Percentiles rank a stretch among this genome's conserved stretches.
These are phyloP conservation scores for Plutella xylostella DNA, from an alignment of 2,888 invertebrate species.

Conservation along the genomic window DNA sequence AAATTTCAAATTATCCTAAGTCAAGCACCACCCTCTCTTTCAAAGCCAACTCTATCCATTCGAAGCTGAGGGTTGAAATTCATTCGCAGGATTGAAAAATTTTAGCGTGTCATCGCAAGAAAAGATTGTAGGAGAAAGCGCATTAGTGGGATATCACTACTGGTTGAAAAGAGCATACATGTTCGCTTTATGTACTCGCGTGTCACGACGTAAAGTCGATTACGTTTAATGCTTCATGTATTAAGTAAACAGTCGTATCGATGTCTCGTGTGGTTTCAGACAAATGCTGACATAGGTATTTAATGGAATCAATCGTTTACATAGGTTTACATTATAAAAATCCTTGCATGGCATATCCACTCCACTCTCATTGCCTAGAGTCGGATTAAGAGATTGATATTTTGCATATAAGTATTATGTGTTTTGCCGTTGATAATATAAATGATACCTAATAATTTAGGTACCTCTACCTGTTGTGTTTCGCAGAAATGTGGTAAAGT, in stretches of 20 bases:
- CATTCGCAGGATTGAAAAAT: slow-evolving; percentile 22
- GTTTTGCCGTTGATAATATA: no score
- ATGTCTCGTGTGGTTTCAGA: slow-evolving; percentile 32
- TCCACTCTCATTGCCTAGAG: no score
- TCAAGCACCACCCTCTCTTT: slow-evolving; percentile 27
- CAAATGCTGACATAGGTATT: no score
- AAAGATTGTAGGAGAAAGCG: slow-evolving; percentile 64
- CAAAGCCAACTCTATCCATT: slow-evolving; percentile 32
- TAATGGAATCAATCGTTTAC: no score
- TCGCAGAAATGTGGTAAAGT: no score
- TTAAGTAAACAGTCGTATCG: slow-evolving; percentile 47
- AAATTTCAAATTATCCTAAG: slow-evolving; percentile 59
- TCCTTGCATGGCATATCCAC: no score
- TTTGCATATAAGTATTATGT: no score
- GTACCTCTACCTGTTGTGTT: no score
- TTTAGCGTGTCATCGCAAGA: slow-evolving; percentile 64
- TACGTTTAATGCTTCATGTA: slow-evolving; percentile 56
- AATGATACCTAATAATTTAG: no score
- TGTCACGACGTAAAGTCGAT: slow-evolving; percentile 47
- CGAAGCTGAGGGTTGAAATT: slow-evolving; percentile 31
- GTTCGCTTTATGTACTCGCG: slow-evolving; percentile 45
- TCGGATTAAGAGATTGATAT: no score
- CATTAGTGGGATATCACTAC: slow-evolving; percentile 64
- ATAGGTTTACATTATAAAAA: no score
- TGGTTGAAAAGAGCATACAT: slow-evolving; percentile 52